Percentiles rank a stretch among this genome's conserved stretches.
phyloP scores from a whole-genome alignment of 2,113 vertebrate genomes.

The Alligator mississippiensis region DNA sequence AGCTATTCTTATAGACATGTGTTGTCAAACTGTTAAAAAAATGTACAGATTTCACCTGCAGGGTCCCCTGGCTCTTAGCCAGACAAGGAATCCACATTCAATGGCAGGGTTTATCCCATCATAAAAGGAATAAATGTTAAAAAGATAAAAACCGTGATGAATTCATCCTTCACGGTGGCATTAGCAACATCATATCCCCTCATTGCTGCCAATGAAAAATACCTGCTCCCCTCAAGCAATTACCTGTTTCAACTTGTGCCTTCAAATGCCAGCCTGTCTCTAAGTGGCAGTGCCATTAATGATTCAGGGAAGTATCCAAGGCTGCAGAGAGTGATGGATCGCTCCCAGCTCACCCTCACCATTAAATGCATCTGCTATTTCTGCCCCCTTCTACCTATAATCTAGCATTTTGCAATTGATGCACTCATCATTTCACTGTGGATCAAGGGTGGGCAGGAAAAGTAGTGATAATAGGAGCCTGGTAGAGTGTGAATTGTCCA shows the following conservation, averaged over 20 bases:
- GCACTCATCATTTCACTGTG: fast-evolving
- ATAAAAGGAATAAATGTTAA: neutral
- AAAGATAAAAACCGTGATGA: neutral
- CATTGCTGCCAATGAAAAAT: conserved; percentile 38
- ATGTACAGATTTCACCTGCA: neutral
- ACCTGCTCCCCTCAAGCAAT: neutral
- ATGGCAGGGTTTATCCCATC: neutral
- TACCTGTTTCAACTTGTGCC: neutral
- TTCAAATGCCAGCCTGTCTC: fast-evolving
- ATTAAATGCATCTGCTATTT: neutral
- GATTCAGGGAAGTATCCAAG: neutral
- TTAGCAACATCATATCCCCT: conserved; percentile 18
- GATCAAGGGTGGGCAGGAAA: neutral
- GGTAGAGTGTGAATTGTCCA: neutral
- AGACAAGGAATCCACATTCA: neutral
- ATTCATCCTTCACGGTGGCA: conserved; percentile 53
- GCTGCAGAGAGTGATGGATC: neutral
- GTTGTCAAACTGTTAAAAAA: neutral
- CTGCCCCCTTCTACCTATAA: neutral
- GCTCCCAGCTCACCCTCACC: neutral
- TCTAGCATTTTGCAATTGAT: neutral
- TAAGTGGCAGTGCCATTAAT: neutral
- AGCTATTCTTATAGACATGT: neutral
- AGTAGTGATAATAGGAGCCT: neutral
- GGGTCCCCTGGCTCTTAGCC: neutral